A percentile compares a stretch with the other conserved stretches of the same genome.
phyloP scores from a whole-genome alignment of 2,888 invertebrate genomes.

The Pristionchus mayeri region DNA sequence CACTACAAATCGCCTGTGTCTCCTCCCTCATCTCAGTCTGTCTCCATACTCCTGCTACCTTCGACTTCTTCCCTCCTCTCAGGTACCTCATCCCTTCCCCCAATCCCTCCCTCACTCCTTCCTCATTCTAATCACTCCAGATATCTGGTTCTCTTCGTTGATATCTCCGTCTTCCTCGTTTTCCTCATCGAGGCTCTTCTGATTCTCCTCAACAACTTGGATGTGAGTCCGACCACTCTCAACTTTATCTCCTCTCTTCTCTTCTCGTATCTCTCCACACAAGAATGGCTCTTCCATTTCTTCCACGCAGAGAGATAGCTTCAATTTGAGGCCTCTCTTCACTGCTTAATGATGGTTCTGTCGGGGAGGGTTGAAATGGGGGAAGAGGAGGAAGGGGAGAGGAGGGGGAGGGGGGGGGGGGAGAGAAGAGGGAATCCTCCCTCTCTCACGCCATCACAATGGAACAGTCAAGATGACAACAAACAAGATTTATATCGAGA shows the following conservation, averaged over 20 bases:
- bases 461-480: conserved; percentile 29
- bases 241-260: not conserved
- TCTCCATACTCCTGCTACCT: conserved; percentile 96
- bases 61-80: conserved; percentile 88
- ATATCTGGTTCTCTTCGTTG: conserved; percentile 35
- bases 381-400: not conserved
- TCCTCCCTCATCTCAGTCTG: conserved; percentile 82
- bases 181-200: conserved; percentile 44
- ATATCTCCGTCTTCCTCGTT: conserved; percentile 8
- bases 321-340: conserved; percentile 42
- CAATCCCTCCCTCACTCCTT: not conserved
- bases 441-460: conserved; percentile 22
- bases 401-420: not conserved
- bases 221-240: conserved; percentile 20
- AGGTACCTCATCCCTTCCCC: conserved; percentile 72
- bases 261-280: not conserved
- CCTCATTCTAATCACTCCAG: not conserved
- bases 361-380: conserved; percentile 5
- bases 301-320: conserved; percentile 41
- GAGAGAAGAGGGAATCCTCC: conserved; percentile 10
- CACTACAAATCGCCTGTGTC: conserved; percentile 40
- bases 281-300: conserved; percentile 12
- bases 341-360: conserved; percentile 16
- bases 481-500: conserved; percentile 34
- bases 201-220: conserved; percentile 24